Evolutionary conservation across 30 jellyfish, hydroid and myxozoan species (phyloP), one percentile per base, ranked within the genome.

Genomic region (Turritopsis dohrnii): DNA sequence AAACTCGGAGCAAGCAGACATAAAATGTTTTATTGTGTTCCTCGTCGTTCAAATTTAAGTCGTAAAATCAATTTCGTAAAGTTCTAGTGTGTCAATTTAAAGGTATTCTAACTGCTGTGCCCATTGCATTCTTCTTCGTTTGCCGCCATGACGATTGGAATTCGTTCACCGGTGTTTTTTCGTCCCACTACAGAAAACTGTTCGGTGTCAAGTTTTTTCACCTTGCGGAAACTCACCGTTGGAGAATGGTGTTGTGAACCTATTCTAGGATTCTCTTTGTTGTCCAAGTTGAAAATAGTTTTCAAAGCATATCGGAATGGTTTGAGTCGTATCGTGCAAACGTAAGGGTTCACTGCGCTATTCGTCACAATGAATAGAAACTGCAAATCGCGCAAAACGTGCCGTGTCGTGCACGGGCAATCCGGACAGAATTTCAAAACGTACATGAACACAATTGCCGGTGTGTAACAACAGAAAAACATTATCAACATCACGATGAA

Each of bases 381-480:
- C 80, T 93, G 98, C 75, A 89, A 74, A 66, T 93, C 98, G 16
- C 98, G 92, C 76, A 93, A 28, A 28, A 85, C 96, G 69, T 93
- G 98, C n/a, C 96, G 86, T 23, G 83, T 80, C 23, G 84, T 89
- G 85, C 98, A 93, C 54, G 80, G 82, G 80, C 98, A 93, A 52
- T 52, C 29, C 23, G 94, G 82, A 74, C 98, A 93, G 82, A 93
- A 89, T 66, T 84, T 81, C 79, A 93, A 65, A 29, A 83, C 65
- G 83, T 93, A 93, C 82, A 93, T 93, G 81, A 84, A 71, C 73
- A 79, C 84, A 21, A 93, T 88, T 52, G 96, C 96, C 21, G 98
- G 98, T 7, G 88, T 66, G 80, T 87, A 93, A 79, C 95, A 81
- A 1, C 41, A 83, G n/a, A 93, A 86, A 69, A 88, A 89, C 72